phyloP scores from a whole-genome alignment of 2,888 invertebrate genomes.

The Brachylomia viminalis region DNA sequence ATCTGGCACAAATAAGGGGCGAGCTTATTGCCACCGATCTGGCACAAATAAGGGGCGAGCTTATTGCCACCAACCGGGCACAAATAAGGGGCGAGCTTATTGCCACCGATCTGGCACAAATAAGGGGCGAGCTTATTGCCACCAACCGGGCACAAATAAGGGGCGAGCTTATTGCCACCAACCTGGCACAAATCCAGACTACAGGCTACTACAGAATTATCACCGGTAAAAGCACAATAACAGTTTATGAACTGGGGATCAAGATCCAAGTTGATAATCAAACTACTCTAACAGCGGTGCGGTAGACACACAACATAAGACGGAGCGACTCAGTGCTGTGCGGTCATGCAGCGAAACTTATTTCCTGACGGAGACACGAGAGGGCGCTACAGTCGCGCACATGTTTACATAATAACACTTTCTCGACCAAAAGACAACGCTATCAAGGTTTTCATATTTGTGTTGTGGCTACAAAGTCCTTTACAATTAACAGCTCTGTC shows the following conservation, averaged over 20 bases:
- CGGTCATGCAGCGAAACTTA: background rate
- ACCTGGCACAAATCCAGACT: background rate
- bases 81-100: too few species aligned
- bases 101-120: too few species aligned
- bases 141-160: too few species aligned
- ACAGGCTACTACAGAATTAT: background rate
- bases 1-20: too few species aligned
- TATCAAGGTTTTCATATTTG: background rate
- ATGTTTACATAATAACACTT: background rate
- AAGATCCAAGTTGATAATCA: background rate
- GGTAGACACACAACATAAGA: too few species aligned
- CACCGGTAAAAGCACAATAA: background rate
- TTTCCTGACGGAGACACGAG: background rate
- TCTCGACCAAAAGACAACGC: background rate
- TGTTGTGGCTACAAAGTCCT: background rate
- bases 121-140: too few species aligned
- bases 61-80: too few species aligned
- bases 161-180: background rate
- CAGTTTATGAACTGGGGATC: too few species aligned
- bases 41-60: too few species aligned
- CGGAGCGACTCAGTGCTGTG: background rate
- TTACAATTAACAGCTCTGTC: background rate
- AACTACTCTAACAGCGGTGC: background rate
- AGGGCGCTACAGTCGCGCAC: background rate
- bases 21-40: too few species aligned